Conservation (phyloP, 1,140 invertebrate species). For the Lordiphosa clarofinis region DNA sequence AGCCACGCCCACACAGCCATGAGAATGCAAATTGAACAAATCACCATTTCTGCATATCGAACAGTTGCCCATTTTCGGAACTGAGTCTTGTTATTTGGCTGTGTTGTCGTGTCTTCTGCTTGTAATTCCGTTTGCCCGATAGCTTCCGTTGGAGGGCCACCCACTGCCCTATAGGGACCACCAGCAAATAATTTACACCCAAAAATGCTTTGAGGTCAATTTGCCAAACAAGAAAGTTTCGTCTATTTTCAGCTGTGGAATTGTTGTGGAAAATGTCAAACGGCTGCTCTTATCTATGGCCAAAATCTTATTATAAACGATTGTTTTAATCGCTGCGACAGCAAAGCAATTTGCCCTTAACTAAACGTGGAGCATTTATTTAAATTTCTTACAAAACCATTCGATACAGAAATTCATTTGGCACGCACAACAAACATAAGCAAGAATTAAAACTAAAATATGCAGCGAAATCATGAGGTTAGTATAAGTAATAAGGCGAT, state of each 20-base stretch:
- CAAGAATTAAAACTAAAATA: slow-evolving; percentile 6
- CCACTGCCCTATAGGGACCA: neutral
- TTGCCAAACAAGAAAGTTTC: slow-evolving; percentile 16
- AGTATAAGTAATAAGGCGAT: slow-evolving; percentile 4
- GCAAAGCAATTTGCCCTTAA: slow-evolving; percentile 50
- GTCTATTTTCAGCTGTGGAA: slow-evolving; percentile 29
- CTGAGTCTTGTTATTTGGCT: slow-evolving; percentile 9
- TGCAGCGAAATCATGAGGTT: neutral
- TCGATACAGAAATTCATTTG: slow-evolving; percentile 14
- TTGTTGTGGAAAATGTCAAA: slow-evolving; percentile 37
- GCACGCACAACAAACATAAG: slow-evolving; percentile 35
- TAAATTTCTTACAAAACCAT: slow-evolving; percentile 25
- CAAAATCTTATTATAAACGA: slow-evolving; percentile 55
- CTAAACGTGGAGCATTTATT: slow-evolving; percentile 47
- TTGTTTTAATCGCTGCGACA: slow-evolving; percentile 51
- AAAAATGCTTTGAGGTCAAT: slow-evolving; percentile 24
- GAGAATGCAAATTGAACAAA: slow-evolving; percentile 50
- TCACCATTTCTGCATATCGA: slow-evolving; percentile 45
- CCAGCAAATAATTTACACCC: slow-evolving; percentile 15
- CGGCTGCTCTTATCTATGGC: slow-evolving; percentile 23
- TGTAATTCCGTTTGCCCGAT: too few relatives aligned
- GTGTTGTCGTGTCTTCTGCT: neutral
- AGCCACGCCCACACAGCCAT: slow-evolving; percentile 34
- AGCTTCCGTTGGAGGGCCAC: too few relatives aligned
- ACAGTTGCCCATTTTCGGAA: slow-evolving; percentile 9